Evolutionary conservation across 2,797 vertebrate species (phyloP), one percentile per base, ranked within the genome.

Genomic region (Acanthopagrus latus): DNA sequence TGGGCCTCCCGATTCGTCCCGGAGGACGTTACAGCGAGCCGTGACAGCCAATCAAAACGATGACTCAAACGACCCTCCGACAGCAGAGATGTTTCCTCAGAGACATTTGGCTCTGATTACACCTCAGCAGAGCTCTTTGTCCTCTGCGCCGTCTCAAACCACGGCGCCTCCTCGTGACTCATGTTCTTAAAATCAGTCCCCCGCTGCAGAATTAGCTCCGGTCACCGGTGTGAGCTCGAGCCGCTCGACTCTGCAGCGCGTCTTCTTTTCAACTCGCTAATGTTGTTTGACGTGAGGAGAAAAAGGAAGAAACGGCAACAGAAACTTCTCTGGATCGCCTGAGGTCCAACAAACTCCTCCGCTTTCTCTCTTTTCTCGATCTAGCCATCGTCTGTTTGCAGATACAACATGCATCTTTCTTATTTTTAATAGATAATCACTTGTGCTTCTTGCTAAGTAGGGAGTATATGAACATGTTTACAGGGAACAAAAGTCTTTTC

Each of bases 91-190:
- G 47, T 74, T 76, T 84, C 72, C 55, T 54, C 60, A 58, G 44
- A 67, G 77, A 77, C 62, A 38, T 74, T 74, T 57, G 85, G 74
- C 23, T 84, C 50, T 43, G 41, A 65, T 80, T 80, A 73, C 43
- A 38, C 20, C 71, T 59, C 63, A 20, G 76, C 51, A 16, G 46
- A 54, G 41, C 78, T 82, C 71, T 0, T 33, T 11, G 75, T 64
- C 59, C 60, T 57, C 63, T 56, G 25, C 20, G 64, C 66, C 46
- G 55, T 68, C 64, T 83, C 64, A 69, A 29, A 13, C 13, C 71
- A 12, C 29, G 4, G 21, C 33, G 8, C 25, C 50, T 70, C 7
- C 18, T 67, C 47, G 17, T 83, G 85, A 87, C 83, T 84, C 79
- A 69, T 68, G 68, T 20, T 64, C 64, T 74, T 17, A n/a, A 43